These are phyloP conservation scores for Diabrotica virgifera DNA, from an alignment of 1,140 invertebrate species.

Conservation along the genomic window DNA sequence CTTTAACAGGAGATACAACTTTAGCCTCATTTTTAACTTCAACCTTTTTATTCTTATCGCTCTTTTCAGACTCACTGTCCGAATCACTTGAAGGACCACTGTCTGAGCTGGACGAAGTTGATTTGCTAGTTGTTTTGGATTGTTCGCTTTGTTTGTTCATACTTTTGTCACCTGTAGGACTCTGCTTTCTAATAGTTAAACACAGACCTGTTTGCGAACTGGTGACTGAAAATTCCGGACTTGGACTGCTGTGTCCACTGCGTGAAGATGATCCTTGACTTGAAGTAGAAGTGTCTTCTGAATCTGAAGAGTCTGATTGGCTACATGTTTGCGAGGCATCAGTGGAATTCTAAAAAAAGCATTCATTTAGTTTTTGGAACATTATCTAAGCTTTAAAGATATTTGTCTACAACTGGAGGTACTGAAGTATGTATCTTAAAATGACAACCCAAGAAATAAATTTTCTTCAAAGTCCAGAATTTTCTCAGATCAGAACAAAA, in stretches of 20 bases:
- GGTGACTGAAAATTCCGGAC: slow-evolving; percentile 45
- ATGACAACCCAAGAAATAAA: too few species aligned
- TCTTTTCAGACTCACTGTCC: slow-evolving; percentile 40
- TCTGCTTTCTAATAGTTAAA: slow-evolving; percentile 41
- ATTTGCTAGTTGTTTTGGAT: slow-evolving; percentile 1
- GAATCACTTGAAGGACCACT: slow-evolving; percentile 39
- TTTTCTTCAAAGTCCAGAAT: too few species aligned
- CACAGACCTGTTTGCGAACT: slow-evolving; percentile 44
- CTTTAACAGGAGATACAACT: neutral
- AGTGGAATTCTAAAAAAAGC: slow-evolving; percentile 43
- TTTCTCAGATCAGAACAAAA: too few species aligned
- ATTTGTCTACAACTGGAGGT: too few species aligned
- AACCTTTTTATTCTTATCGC: slow-evolving; percentile 17
- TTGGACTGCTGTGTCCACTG: slow-evolving; percentile 28
- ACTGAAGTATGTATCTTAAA: too few species aligned
- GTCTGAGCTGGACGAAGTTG: slow-evolving; percentile 28
- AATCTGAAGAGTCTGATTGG: slow-evolving; percentile 45
- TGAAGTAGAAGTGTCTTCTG: slow-evolving; percentile 42
- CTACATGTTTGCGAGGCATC: slow-evolving; percentile 45
- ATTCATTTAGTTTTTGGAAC: too few species aligned
- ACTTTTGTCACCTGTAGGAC: slow-evolving; percentile 10
- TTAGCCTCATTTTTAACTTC: slow-evolving; percentile 32
- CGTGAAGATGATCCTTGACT: slow-evolving; percentile 43
- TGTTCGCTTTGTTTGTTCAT: slow-evolving; percentile 11
- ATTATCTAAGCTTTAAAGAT: too few species aligned